Conservation (phyloP, 2,797 vertebrate species). For the Tragopan temminckii region DNA sequence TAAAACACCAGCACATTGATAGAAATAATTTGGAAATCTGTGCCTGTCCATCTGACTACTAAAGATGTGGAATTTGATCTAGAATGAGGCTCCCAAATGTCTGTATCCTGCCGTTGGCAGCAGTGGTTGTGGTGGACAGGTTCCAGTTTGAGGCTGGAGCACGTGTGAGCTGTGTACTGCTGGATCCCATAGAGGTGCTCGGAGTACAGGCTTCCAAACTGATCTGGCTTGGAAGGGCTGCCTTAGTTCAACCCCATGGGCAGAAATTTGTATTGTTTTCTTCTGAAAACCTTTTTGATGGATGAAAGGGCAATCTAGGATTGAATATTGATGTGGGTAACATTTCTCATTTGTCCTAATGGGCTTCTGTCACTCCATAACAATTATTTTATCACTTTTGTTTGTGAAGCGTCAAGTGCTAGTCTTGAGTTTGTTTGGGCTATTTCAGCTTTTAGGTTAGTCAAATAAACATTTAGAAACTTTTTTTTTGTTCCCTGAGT, state of each 20-base stretch:
- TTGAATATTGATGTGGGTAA: neutral
- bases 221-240: neutral
- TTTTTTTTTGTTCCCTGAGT: rapidly evolving
- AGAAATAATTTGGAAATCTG: neutral
- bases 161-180: neutral
- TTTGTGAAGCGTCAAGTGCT: neutral
- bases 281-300: neutral
- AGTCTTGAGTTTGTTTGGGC: neutral
- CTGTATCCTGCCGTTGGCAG: neutral
- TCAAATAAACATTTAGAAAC: neutral
- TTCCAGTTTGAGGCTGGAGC: neutral
- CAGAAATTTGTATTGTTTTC: neutral
- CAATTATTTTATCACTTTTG: neutral
- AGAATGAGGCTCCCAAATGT: neutral
- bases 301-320: neutral
- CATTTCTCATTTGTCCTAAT: neutral
- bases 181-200: neutral
- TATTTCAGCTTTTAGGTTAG: conserved; percentile 8
- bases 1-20: neutral
- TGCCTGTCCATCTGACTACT: neutral
- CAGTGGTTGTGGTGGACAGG: neutral
- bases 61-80: neutral
- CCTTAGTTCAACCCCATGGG: neutral
- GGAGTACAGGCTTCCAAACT: neutral
- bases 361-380: neutral